These are phyloP conservation scores for Urocolius indicus DNA, from an alignment of 2,113 vertebrate genomes.

Conservation along the genomic window DNA sequence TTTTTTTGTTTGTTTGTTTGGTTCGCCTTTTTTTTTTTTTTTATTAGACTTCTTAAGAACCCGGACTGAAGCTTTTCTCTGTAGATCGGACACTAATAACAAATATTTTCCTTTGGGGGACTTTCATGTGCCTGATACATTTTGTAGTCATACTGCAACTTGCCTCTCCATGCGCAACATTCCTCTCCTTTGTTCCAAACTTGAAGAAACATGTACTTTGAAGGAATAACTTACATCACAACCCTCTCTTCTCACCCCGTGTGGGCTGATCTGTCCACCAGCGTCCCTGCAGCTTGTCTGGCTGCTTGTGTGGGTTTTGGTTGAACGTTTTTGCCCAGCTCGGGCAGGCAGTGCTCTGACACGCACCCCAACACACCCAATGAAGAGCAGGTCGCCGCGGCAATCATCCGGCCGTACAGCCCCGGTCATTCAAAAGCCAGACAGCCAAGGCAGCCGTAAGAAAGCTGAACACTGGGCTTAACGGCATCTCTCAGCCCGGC, in stretches of 20 bases:
- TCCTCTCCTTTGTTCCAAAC: not conserved
- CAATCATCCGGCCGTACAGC: not conserved
- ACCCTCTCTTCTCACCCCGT: not conserved
- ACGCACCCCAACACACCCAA: too few relatives aligned
- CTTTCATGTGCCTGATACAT: not conserved
- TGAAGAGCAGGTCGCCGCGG: too few relatives aligned
- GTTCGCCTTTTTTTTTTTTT: too few relatives aligned
- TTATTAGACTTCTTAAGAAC: not conserved
- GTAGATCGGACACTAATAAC: not conserved
- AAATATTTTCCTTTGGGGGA: not conserved
- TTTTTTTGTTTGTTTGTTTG: too few relatives aligned
- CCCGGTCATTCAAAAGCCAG: not conserved
- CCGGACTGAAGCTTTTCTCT: not conserved
- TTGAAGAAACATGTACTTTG: not conserved
- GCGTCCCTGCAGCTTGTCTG: not conserved
- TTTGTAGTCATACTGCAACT: not conserved
- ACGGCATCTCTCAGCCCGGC: not conserved
- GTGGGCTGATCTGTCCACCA: too few relatives aligned
- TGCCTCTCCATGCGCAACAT: not conserved
- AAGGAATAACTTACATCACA: not conserved
- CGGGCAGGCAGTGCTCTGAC: not conserved
- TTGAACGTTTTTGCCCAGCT: not conserved
- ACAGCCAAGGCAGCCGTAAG: too few relatives aligned
- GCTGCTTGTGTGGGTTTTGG: not conserved
- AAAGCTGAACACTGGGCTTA: not conserved